Percentiles rank a stretch among this genome's conserved stretches.
Evolutionary conservation across 2,113 vertebrate species (phyloP).

Genomic region (Rhinoptilus africanus): DNA sequence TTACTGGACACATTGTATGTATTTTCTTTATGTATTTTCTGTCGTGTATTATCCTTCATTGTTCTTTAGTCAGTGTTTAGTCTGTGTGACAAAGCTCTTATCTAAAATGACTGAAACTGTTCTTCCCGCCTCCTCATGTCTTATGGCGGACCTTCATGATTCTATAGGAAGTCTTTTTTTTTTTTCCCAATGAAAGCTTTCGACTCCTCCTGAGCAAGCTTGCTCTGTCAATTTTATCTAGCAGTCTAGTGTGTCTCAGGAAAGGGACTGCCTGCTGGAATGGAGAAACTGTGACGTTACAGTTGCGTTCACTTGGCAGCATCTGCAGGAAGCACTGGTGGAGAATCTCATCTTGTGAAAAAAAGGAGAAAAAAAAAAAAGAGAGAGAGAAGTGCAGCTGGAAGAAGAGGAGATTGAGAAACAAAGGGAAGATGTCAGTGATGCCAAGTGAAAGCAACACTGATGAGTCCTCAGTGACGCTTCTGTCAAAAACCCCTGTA

Average conservation of each 20-base stretch:
- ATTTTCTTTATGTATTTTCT: constrained; percentile 1
- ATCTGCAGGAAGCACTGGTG: neutral
- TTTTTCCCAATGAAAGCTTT: neutral
- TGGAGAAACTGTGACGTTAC: neutral
- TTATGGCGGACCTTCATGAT: neutral
- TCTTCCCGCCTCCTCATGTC: neutral
- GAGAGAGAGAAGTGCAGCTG: neutral
- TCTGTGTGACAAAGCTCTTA: neutral
- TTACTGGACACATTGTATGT: neutral
- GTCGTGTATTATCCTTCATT: neutral
- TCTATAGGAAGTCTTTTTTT: neutral
- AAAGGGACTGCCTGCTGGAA: neutral
- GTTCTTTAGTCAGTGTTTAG: constrained; percentile 1
- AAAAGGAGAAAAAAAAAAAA: neutral
- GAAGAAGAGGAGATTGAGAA: neutral
- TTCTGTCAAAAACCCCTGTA: neutral
- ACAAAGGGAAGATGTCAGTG: neutral
- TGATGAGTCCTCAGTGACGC: neutral
- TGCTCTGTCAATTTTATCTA: neutral
- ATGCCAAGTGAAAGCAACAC: neutral
- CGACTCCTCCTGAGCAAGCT: neutral
- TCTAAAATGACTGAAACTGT: neutral
- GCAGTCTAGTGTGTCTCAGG: neutral
- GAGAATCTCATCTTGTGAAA: neutral
- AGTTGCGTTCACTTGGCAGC: neutral